Conservation (phyloP, 2,797 vertebrate genomes). For the Danio albolineatus region DNA sequence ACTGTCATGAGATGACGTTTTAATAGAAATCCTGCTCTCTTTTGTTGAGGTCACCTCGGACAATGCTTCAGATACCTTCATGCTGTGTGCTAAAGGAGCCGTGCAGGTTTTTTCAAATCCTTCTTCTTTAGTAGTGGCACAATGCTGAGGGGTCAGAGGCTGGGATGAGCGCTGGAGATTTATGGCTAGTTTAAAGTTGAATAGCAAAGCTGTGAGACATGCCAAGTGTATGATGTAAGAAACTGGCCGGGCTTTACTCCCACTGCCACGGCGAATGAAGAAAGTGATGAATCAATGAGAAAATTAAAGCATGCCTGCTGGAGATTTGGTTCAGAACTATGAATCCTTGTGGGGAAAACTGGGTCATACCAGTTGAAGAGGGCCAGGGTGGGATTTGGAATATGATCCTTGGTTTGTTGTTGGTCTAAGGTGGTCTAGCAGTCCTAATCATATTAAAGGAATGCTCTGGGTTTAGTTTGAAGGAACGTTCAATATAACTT, state of each 20-base stretch:
- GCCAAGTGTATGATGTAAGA: constrained; percentile 54
- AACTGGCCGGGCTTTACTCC: constrained; percentile 49
- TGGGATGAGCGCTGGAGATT: constrained; percentile 7
- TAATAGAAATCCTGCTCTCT: constrained; percentile 38
- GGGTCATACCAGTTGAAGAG: constrained; percentile 6
- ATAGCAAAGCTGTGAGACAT: constrained; percentile 37
- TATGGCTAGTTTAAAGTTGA: constrained; percentile 33
- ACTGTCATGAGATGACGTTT: constrained; percentile 40
- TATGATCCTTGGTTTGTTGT: neutral
- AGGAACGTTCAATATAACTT: neutral
- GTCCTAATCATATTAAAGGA: neutral
- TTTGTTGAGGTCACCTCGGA: constrained; percentile 42
- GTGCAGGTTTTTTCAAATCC: constrained; percentile 1
- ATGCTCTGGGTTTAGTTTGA: neutral
- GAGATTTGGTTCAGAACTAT: constrained; percentile 9
- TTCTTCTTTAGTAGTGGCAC: constrained; percentile 17
- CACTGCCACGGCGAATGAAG: constrained; percentile 61
- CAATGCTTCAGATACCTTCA: constrained; percentile 45
- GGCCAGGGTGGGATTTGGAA: neutral
- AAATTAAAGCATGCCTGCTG: constrained; percentile 2
- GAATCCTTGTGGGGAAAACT: neutral
- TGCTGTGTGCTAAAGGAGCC: constrained; percentile 42
- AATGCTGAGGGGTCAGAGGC: constrained; percentile 25
- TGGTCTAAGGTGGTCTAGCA: neutral
- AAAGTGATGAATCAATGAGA: constrained; percentile 60